A percentile compares a stretch with the other conserved stretches of the same genome.
Conservation (phyloP, 2,797 vertebrate genomes). For the Danionella dracula region DNA sequence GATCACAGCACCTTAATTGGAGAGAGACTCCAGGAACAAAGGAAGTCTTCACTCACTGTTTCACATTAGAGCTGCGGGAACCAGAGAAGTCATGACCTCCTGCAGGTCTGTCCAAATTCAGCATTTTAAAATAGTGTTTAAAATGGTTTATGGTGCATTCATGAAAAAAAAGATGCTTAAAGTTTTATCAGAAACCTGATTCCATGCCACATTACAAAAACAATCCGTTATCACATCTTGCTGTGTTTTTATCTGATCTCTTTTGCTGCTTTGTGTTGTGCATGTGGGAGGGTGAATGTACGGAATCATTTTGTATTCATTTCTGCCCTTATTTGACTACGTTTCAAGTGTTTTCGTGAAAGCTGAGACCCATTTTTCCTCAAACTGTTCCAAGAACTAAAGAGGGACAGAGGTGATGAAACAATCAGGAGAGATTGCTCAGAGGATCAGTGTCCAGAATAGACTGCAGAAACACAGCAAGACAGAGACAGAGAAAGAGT, state of each 20-base stretch:
- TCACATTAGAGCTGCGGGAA: background rate
- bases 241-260: too few species aligned
- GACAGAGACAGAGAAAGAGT: constrained; percentile 19
- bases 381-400: background rate
- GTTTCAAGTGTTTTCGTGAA: background rate
- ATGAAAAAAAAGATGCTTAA: background rate
- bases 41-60: background rate
- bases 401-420: constrained; percentile 12
- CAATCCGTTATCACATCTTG: too few species aligned
- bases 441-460: background rate
- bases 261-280: too few species aligned
- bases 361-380: constrained; percentile 6
- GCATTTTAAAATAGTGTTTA: background rate
- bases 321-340: too few species aligned
- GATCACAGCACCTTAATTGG: constrained; percentile 33
- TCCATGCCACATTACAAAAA: too few species aligned
- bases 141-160: background rate
- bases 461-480: constrained; percentile 1
- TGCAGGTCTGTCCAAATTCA: background rate
- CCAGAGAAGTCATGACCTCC: background rate
- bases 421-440: background rate
- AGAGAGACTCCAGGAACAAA: background rate
- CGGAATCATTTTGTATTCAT: background rate
- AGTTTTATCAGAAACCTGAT: background rate
- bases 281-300: too few species aligned